These are phyloP conservation scores for Mionectes macconnelli DNA, from an alignment of 2,113 vertebrate species.

Conservation along the genomic window DNA sequence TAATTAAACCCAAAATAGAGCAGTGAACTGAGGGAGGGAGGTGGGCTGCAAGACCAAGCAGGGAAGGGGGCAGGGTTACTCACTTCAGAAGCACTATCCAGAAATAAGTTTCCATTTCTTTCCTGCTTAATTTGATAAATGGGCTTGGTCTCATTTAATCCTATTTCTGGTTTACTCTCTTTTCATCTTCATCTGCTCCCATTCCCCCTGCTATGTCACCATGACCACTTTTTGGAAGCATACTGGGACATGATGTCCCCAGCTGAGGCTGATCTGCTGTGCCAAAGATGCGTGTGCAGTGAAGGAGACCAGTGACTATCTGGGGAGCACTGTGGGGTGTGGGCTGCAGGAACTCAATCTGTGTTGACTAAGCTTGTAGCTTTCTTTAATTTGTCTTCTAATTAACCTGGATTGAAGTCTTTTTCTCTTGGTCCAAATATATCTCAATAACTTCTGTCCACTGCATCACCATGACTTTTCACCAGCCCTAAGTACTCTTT, in stretches of 20 bases:
- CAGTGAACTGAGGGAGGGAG: slow-evolving; percentile 26
- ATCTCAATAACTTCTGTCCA: neutral
- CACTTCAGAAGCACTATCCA: slow-evolving; percentile 49
- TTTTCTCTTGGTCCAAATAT: neutral
- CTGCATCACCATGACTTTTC: neutral
- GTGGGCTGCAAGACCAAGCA: neutral
- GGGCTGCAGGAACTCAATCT: neutral
- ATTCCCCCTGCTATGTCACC: neutral
- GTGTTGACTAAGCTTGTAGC: neutral
- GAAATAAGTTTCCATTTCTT: slow-evolving; percentile 51
- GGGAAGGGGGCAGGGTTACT: slow-evolving; percentile 17
- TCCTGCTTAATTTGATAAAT: slow-evolving; percentile 35
- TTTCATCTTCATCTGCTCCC: neutral
- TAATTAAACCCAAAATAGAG: slow-evolving; percentile 72
- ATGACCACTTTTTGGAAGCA: neutral
- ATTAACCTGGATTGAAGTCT: neutral
- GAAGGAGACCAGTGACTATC: neutral
- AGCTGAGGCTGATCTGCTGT: neutral
- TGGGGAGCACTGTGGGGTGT: neutral
- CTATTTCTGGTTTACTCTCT: neutral
- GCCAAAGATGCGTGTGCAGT: neutral
- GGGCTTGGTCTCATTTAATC: slow-evolving; percentile 7
- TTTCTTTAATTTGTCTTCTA: neutral
- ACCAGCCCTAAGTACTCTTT: neutral
- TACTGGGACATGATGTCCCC: neutral